Conservation (phyloP, 2,888 invertebrate species). For the Heliconius cydno region DNA sequence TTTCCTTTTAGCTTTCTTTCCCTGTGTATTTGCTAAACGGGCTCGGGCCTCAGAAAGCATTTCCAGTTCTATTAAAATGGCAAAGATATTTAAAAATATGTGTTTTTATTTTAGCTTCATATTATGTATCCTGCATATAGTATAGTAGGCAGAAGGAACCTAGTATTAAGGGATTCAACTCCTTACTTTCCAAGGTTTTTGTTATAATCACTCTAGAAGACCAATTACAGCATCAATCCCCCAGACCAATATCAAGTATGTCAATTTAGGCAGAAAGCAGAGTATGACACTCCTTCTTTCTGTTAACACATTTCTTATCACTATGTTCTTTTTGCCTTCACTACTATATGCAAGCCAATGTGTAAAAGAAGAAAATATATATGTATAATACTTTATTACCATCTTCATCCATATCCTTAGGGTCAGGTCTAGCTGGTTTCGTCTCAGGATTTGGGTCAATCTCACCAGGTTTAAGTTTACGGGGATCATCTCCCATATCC, state of each 20-base stretch:
- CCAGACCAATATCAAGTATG: neutral
- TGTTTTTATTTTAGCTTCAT: neutral
- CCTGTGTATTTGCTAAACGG: constrained; percentile 98
- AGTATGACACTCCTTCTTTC: neutral
- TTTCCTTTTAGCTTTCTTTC: constrained; percentile 95
- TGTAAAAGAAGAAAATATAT: neutral
- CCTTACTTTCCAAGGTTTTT: too few relatives aligned
- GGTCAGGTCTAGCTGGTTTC: constrained; percentile 99
- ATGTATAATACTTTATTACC: constrained; percentile 83
- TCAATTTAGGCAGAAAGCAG: neutral
- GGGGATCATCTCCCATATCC: constrained; percentile 95
- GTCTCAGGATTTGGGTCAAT: constrained; percentile 99
- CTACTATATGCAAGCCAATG: neutral
- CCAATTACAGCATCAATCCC: neutral
- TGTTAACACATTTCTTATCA: neutral
- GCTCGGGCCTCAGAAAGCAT: constrained; percentile 99
- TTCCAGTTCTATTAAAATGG: constrained; percentile 90
- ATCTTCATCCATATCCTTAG: constrained; percentile 99
- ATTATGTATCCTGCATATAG: neutral
- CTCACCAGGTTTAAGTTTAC: constrained; percentile 99
- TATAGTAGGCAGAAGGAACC: neutral
- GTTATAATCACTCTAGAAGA: neutral
- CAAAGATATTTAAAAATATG: neutral
- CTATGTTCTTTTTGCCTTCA: neutral
- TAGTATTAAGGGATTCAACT: neutral